phyloP scores from a whole-genome alignment of 2,797 vertebrate species.

The Bradypus variegatus region DNA sequence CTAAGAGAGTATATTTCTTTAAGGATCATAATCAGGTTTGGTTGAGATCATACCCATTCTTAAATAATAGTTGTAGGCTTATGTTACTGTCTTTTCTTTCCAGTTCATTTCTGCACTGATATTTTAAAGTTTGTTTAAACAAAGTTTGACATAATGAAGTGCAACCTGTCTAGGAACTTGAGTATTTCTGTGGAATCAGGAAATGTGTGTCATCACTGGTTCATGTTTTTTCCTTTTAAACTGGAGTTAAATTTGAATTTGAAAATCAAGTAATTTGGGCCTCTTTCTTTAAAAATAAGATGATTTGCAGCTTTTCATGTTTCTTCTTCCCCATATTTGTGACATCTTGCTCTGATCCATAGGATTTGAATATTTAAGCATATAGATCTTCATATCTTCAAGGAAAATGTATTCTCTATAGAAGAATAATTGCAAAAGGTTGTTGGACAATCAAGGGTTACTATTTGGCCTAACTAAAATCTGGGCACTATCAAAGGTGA shows the following conservation, averaged over 20 bases:
- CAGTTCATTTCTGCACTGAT: not conserved
- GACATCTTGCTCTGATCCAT: not conserved
- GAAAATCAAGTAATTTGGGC: not conserved
- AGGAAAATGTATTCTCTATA: conserved; percentile 1
- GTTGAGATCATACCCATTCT: not conserved
- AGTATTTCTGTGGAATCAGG: conserved; percentile 2
- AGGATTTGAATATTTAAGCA: not conserved
- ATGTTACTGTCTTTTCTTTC: not conserved
- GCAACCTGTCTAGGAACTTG: not conserved
- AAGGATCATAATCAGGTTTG: conserved; percentile 12
- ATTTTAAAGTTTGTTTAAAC: conserved; percentile 16
- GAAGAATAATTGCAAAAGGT: conserved; percentile 14
- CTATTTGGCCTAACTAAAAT: not conserved
- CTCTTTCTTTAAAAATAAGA: conserved; percentile 18
- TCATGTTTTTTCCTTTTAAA: not conserved
- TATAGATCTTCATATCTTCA: not conserved
- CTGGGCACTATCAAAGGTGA: not conserved
- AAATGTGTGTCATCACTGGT: not conserved
- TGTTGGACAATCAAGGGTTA: not conserved
- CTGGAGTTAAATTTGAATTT: conserved; percentile 7
- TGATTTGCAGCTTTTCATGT: not conserved
- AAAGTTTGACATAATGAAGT: conserved; percentile 8
- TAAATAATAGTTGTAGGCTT: not conserved
- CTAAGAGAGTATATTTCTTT: not conserved
- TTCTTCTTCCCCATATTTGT: not conserved